Base-by-base conservation (phyloP, 1,140 invertebrate genomes). In the Paralvinella palmiformis region DNA sequence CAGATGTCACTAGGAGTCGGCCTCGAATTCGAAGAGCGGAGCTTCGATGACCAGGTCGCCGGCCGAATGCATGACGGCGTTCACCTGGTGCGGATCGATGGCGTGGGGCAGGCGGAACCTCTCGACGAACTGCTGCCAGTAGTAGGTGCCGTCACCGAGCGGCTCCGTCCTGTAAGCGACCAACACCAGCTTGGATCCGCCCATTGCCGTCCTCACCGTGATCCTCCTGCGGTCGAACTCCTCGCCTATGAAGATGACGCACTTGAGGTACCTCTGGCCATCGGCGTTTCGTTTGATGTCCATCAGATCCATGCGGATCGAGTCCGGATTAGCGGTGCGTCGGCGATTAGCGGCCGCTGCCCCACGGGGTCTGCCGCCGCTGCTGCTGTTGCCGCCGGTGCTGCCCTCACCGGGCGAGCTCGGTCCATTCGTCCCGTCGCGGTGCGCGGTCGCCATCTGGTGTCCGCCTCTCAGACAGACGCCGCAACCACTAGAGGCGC, bases 111-210 rank as follows among this genome's bases (percentile, higher is more conserved):
- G 48, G 6, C 27, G 48, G 48, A 52, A 52, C 5, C 48, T n/a
- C n/a, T 52, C 48, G 48, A 52, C n/a, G n/a, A 20, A 52, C 48
- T 52, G 48, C 7, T 24, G 48, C 48, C n/a, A 24, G n/a, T 52
- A 52, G 48, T 52, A 20, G n/a, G 48, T 52, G n/a, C 48, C 48
- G n/a, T 52, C 48, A 6, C 48, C 48, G 48, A 52, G 48, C n/a
- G 48, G 48, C n/a, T 52, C 48, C 5, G 48, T n/a, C 20, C n/a
- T 52, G 48, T 52, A 52, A 5, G 48, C 48, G 5, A 5, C 48
- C 5, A 52, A n/a, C n/a, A 52, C n/a, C n/a, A 52, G n/a, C 48
- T 24, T 5, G 5, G 48, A 52, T 5, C 48, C 48, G 7, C 48
- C 48, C 7, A 7, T 5, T n/a, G 48, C 48, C 48, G 48, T 52